Evolutionary conservation across 2,888 invertebrate species (phyloP).

Genomic region (Drosophila anceps): DNA sequence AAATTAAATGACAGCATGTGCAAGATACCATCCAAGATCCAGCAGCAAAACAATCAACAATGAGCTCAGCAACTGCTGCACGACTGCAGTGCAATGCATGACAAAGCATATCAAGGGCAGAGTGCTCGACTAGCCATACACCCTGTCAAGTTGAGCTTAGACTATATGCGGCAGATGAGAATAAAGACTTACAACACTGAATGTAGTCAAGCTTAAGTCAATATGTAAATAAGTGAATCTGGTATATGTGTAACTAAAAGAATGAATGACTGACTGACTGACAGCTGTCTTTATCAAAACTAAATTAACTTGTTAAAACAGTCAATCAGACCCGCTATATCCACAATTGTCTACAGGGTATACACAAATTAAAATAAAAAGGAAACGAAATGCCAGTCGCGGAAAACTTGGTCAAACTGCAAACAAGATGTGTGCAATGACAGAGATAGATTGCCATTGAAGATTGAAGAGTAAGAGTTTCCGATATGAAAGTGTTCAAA

Average conservation of each 20-base stretch:
- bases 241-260: too few species aligned
- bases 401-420: constrained; percentile 63
- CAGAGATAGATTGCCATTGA: constrained; percentile 20
- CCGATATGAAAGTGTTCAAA: constrained; percentile 35
- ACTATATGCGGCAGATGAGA: too few species aligned
- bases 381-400: constrained; percentile 68
- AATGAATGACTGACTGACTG: not conserved
- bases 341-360: not conserved
- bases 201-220: not conserved
- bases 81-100: constrained; percentile 38
- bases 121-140: constrained; percentile 11
- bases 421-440: constrained; percentile 23
- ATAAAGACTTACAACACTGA: not conserved
- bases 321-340: not conserved
- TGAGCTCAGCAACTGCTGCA: constrained; percentile 41
- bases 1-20: constrained; percentile 42
- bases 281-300: not conserved
- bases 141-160: constrained; percentile 15
- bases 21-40: constrained; percentile 12
- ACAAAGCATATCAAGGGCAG: constrained; percentile 28
- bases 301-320: not conserved
- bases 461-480: constrained; percentile 30
- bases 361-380: constrained; percentile 14
- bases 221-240: not conserved
- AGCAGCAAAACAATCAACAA: constrained; percentile 30